Evolutionary conservation across 1,140 invertebrate species (phyloP).

Genomic region (Zaprionus lachaisei): DNA sequence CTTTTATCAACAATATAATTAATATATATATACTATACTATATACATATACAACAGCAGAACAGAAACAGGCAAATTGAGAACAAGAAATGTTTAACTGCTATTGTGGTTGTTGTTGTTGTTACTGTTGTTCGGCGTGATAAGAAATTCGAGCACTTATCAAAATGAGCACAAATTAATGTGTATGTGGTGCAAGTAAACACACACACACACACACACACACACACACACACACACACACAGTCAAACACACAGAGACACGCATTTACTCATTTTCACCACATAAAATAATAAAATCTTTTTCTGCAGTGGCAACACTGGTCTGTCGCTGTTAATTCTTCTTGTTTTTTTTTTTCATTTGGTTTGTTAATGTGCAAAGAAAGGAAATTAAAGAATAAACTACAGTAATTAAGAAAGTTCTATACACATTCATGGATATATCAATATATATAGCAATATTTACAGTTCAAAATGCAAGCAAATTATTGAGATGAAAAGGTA

Average conservation of each 20-base stretch:
- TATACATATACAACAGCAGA: conserved; percentile 13
- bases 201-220: neutral
- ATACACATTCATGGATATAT: conserved; percentile 1
- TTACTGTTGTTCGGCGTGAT: conserved; percentile 41
- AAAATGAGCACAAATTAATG: conserved; percentile 31
- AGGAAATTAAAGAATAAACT: conserved; percentile 4
- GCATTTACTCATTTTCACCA: conserved; percentile 12
- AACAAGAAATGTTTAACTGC: conserved; percentile 47
- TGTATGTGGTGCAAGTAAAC: conserved; percentile 13
- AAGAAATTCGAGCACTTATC: conserved; percentile 56
- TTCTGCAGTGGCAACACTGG: conserved; percentile 25
- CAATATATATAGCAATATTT: conserved; percentile 7
- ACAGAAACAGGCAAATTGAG: conserved; percentile 18
- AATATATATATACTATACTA: conserved; percentile 12
- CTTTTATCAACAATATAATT: conserved; percentile 73
- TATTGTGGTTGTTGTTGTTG: conserved; percentile 22
- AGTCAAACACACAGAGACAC: no score
- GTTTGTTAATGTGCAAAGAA: conserved; percentile 23
- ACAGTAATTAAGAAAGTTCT: neutral
- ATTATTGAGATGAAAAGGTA: conserved; percentile 14
- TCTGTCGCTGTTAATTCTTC: neutral
- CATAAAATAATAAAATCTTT: neutral
- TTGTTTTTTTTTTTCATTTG: neutral
- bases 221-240: neutral
- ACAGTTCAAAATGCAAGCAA: conserved; percentile 37